Base-by-base conservation (phyloP, 2,797 vertebrate species). In the Hyperoplus immaculatus region DNA sequence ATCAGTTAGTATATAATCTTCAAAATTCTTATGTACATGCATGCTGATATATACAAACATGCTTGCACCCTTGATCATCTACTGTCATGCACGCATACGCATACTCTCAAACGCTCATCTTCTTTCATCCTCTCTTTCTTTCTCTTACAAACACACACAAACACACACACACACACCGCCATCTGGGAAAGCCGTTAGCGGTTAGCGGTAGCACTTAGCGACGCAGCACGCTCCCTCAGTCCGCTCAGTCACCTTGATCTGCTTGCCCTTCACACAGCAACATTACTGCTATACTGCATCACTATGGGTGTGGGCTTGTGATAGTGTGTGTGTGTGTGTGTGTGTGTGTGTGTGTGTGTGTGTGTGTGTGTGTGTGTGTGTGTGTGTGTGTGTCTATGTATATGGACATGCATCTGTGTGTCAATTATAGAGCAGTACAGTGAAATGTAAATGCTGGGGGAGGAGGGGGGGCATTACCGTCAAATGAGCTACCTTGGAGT, bases 161-260 rank as follows among this genome's bases (percentile, higher is more conserved):
- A 61, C 74, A 73, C 77, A 68, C 68, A 75, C 77, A 75, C 77
- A 72, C 74, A 72, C 84, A 72, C 89, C 80, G 89, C 94, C 95
- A 95, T 95, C 95, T 96, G 94, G 94, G 95, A 95, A 94, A 95
- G 93, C 93, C 90, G 94, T 95, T 94, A 96, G 92, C 94, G 88
- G 93, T 93, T 93, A 94, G 91, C 92, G 85, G 93, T 94, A 95
- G 94, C 94, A 94, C 94, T 95, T 95, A 95, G 93, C 92, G 88
- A 91, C 94, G 87, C 94, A 95, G 95, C 94, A 95, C 89, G 92
- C 92, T 92, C 89, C 88, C 90, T 89, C 87, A 90, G 91, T 93
- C 88, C 87, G 91, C 93, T 89, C 95, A 96, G 94, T 96, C 94
- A 95, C 95, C 95, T 96, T 96, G 95, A 96, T 95, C 92, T 91